These are phyloP conservation scores for Conus ventricosus DNA, from an alignment of 1,140 invertebrate species.

Conservation along the genomic window DNA sequence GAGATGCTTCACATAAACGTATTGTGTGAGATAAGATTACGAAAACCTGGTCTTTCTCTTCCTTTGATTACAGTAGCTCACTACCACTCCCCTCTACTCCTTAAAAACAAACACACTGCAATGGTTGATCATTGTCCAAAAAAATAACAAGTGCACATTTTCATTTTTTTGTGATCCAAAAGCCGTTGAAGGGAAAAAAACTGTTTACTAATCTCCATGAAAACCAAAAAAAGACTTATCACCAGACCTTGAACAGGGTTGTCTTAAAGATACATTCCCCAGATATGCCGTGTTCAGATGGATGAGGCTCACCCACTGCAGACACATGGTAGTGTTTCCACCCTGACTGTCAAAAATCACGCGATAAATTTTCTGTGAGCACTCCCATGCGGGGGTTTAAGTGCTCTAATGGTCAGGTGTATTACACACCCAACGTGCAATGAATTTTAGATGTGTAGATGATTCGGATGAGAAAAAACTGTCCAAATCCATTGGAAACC, in stretches of 20 bases:
- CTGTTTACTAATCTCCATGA: background rate
- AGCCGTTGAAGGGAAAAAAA: background rate
- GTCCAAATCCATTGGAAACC: background rate
- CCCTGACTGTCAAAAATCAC: no score
- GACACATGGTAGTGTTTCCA: no score
- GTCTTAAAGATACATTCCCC: no score
- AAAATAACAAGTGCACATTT: background rate
- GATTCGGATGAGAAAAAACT: no score
- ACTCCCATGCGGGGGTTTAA: no score
- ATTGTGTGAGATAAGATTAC: background rate
- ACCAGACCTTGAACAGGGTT: background rate
- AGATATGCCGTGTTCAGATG: background rate
- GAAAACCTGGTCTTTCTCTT: background rate
- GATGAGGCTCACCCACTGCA: no score
- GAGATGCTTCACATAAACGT: background rate
- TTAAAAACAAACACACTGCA: background rate
- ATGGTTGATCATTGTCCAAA: background rate
- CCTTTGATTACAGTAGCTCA: background rate
- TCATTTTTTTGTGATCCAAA: background rate
- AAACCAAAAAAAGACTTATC: background rate
- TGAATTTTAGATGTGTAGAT: no score
- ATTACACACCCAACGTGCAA: no score
- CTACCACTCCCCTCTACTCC: background rate
- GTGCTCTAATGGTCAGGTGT: no score
- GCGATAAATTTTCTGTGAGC: no score